Percentiles rank a stretch among this genome's conserved stretches.
Conservation (phyloP, 2,113 vertebrate species). For the Dermatemys mawii region DNA sequence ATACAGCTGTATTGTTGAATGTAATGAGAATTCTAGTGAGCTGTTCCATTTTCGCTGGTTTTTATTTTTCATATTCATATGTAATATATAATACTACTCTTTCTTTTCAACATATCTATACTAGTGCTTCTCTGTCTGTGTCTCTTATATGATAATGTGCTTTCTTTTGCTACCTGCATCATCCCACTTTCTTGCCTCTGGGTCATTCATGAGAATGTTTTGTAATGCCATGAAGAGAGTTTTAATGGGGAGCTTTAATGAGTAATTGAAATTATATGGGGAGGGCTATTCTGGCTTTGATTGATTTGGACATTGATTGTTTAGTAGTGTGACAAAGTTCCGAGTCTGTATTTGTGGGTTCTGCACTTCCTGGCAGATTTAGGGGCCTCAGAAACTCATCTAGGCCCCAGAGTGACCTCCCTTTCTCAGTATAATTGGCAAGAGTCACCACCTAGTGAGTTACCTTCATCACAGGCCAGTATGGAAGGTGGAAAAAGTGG, state of each 20-base stretch:
- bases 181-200: background rate
- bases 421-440: too few species aligned
- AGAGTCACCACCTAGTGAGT: too few species aligned
- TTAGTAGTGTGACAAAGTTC: too few species aligned
- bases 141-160: background rate
- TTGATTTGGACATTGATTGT: background rate
- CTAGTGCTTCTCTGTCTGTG: background rate
- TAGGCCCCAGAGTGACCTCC: too few species aligned
- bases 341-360: too few species aligned
- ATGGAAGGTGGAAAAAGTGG: too few species aligned
- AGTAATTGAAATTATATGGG: background rate
- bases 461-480: too few species aligned
- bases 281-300: background rate
- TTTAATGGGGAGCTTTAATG: background rate
- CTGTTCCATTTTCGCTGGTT: background rate
- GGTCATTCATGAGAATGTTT: background rate
- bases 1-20: background rate
- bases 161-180: background rate
- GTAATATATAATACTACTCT: background rate
- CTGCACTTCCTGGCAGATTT: too few species aligned
- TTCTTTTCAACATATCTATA: background rate
- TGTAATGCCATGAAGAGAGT: background rate
- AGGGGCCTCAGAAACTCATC: too few species aligned
- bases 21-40: fast-evolving
- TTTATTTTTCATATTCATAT: background rate